A percentile compares a stretch with the other conserved stretches of the same genome.
phyloP scores from a whole-genome alignment of 2,888 invertebrate species.

The Aromia moschata region DNA sequence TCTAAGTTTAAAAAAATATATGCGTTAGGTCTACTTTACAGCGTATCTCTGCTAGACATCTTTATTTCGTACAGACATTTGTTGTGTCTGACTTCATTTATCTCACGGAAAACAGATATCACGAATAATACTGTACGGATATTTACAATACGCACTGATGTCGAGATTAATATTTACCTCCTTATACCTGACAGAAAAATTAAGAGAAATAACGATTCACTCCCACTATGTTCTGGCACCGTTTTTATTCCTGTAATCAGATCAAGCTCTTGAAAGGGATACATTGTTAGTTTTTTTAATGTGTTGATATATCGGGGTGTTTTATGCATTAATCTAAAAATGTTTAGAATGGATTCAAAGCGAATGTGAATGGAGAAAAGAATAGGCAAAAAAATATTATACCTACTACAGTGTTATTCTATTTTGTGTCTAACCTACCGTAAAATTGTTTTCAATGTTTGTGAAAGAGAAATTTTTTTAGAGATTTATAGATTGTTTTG shows the following conservation, averaged over 20 bases:
- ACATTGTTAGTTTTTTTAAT: conserved; percentile 32
- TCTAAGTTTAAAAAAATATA: not conserved
- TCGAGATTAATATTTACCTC: conserved; percentile 48
- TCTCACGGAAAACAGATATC: conserved; percentile 8
- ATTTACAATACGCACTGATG: conserved; percentile 38
- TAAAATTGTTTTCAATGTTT: not conserved
- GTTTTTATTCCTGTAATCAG: conserved; percentile 35
- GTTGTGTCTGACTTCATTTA: conserved; percentile 2
- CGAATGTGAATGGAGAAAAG: conserved; percentile 21
- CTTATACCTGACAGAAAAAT: conserved; percentile 49
- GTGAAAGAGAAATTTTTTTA: not conserved
- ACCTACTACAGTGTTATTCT: not conserved
- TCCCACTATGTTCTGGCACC: conserved; percentile 44
- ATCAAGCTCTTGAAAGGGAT: conserved; percentile 25
- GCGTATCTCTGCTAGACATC: conserved; percentile 32
- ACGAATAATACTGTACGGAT: conserved; percentile 32
- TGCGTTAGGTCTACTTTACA: not conserved
- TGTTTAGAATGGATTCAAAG: conserved; percentile 33
- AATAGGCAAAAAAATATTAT: conserved; percentile 5
- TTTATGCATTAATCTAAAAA: conserved; percentile 37
- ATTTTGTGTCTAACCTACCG: not conserved
- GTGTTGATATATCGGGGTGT: conserved; percentile 39
- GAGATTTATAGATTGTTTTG: not conserved
- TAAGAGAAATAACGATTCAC: conserved; percentile 51
- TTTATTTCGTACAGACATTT: conserved; percentile 9